Evolutionary conservation across 2,113 vertebrate genomes (phyloP).

Genomic region (Delphinus delphis): DNA sequence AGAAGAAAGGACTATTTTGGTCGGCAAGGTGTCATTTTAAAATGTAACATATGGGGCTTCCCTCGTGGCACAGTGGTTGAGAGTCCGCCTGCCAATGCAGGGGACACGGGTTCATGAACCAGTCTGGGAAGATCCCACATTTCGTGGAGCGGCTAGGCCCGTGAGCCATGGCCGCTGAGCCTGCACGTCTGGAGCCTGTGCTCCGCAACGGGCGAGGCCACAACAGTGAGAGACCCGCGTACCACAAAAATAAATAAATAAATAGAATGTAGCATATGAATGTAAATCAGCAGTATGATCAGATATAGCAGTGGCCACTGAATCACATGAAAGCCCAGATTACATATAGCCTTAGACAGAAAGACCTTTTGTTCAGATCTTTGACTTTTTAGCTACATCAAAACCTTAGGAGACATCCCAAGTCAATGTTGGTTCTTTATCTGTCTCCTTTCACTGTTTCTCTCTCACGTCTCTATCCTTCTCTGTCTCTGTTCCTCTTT

Average conservation of each 20-base stretch:
- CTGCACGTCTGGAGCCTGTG: too few species aligned
- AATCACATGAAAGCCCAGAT: background rate
- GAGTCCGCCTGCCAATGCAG: too few species aligned
- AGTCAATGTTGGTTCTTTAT: background rate
- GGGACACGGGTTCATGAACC: too few species aligned
- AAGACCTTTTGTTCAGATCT: background rate
- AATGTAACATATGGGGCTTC: background rate
- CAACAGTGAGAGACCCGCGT: too few species aligned
- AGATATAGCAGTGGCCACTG: background rate
- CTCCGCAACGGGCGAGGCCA: too few species aligned
- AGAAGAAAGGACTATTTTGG: background rate
- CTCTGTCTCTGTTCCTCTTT: background rate
- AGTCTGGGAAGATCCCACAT: too few species aligned
- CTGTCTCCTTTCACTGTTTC: background rate
- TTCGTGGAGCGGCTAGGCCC: fast-evolving
- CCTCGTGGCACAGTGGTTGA: too few species aligned
- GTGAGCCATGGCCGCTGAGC: too few species aligned
- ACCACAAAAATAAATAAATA: too few species aligned
- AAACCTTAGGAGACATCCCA: background rate
- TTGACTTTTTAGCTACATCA: background rate
- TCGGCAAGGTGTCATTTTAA: background rate
- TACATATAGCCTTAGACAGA: background rate
- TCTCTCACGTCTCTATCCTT: background rate
- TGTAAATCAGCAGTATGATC: background rate
- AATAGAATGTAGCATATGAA: too few species aligned